These are phyloP conservation scores for Carposina sasakii DNA, from an alignment of 1,140 invertebrate species.

Conservation along the genomic window DNA sequence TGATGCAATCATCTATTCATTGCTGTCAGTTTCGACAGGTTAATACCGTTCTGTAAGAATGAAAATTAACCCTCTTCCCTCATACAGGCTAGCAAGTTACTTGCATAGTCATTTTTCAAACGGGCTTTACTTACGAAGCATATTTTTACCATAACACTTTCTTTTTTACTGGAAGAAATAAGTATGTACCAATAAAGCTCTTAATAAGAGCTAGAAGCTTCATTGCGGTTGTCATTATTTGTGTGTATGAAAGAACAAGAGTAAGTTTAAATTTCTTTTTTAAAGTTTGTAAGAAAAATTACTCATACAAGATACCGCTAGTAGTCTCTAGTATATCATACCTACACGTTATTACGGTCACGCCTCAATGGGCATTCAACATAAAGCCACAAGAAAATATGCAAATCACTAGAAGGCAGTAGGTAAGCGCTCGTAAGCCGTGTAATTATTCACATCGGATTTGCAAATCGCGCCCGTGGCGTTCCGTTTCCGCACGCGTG, in stretches of 20 bases:
- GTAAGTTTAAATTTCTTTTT: too few species aligned
- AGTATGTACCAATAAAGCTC: too few species aligned
- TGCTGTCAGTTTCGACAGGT: conserved; percentile 23
- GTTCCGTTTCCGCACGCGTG: conserved; percentile 53
- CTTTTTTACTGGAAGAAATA: too few species aligned
- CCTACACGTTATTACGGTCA: too few species aligned
- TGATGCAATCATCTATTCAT: conserved; percentile 18
- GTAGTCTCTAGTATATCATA: too few species aligned
- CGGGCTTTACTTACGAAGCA: conserved; percentile 9
- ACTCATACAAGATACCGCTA: too few species aligned
- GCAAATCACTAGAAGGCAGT: conserved; percentile 68
- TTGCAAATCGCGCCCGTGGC: conserved; percentile 64
- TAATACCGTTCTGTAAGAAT: conserved; percentile 16
- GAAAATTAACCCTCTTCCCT: conserved; percentile 24
- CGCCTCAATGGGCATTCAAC: conserved; percentile 21
- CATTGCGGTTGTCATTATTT: too few species aligned
- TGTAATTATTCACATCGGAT: conserved; percentile 72
- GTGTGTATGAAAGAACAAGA: too few species aligned
- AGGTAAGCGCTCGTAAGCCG: conserved; percentile 68
- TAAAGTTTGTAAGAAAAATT: too few species aligned
- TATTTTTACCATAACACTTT: too few species aligned
- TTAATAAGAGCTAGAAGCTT: too few species aligned
- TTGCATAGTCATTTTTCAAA: conserved; percentile 20
- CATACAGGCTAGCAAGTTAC: conserved; percentile 10
- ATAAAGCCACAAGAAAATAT: conserved; percentile 67